Conservation (phyloP, 2,113 vertebrate genomes). For the Sorex araneus region DNA sequence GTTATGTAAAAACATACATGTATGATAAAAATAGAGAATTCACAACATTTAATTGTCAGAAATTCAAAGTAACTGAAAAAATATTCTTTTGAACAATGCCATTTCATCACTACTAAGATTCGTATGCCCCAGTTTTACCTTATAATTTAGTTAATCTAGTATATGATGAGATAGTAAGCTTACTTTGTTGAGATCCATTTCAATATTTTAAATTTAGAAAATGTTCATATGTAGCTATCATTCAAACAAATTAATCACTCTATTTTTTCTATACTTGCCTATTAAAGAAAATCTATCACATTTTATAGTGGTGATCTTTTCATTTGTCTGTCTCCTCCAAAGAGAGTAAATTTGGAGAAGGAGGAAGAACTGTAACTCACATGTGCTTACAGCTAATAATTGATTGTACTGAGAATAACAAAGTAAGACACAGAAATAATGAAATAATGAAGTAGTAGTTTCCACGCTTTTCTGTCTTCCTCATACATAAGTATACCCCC, state of each 20-base stretch:
- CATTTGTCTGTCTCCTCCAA: neutral
- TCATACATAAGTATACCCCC: neutral
- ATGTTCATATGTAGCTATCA: neutral
- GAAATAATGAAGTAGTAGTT: neutral
- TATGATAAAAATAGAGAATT: neutral
- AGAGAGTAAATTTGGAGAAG: neutral
- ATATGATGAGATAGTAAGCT: neutral
- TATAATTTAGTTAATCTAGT: neutral
- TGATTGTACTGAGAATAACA: neutral
- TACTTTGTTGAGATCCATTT: neutral
- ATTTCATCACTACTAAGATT: neutral
- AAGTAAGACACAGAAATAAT: fast-evolving
- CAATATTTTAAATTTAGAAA: neutral
- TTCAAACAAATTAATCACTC: neutral
- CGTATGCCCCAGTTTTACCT: neutral
- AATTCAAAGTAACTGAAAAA: neutral
- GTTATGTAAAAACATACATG: neutral
- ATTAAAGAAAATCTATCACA: neutral
- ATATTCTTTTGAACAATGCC: neutral
- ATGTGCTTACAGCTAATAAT: neutral
- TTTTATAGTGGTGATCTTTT: neutral
- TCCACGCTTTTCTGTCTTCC: fast-evolving
- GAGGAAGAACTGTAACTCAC: neutral
- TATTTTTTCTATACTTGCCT: neutral
- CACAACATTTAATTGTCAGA: neutral